Evolutionary conservation across 1,140 invertebrate genomes (phyloP).

Genomic region (Drosophila pallidifrons): DNA sequence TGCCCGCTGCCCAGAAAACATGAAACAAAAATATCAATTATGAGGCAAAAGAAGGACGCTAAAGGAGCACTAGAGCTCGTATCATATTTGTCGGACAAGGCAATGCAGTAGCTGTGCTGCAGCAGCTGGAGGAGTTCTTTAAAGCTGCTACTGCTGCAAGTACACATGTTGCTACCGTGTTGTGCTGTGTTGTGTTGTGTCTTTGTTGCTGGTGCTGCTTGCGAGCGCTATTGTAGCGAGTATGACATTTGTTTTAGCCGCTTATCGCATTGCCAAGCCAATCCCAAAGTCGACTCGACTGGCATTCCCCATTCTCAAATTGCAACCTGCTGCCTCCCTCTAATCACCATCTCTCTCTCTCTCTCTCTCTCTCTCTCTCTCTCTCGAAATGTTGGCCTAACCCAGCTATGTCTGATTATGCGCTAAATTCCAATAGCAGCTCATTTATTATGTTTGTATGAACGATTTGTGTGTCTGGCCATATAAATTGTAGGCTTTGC

Average conservation of each 20-base stretch:
- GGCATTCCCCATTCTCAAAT: slow-evolving; percentile 23
- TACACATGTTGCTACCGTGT: slow-evolving; percentile 79
- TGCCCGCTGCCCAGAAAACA: slow-evolving; percentile 39
- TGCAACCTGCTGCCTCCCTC: slow-evolving; percentile 3
- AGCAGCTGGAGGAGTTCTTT: slow-evolving; percentile 37
- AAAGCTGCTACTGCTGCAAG: slow-evolving; percentile 23
- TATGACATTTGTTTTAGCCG: slow-evolving; percentile 81
- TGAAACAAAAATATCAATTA: slow-evolving; percentile 82
- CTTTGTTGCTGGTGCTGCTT: slow-evolving; percentile 28
- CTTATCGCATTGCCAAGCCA: slow-evolving; percentile 69
- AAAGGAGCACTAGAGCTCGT: slow-evolving; percentile 56
- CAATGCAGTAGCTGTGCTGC: slow-evolving; percentile 63
- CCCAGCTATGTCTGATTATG: slow-evolving; percentile 61
- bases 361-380: neutral
- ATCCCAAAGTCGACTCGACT: slow-evolving; percentile 41
- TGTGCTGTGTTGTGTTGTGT: slow-evolving; percentile 19
- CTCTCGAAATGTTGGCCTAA: neutral
- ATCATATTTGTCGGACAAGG: slow-evolving; percentile 80
- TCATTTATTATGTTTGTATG: slow-evolving; percentile 71
- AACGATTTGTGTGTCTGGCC: slow-evolving; percentile 46
- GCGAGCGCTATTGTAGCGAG: slow-evolving; percentile 49
- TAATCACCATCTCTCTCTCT: neutral
- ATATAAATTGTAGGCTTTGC: slow-evolving; percentile 72
- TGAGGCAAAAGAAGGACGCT: slow-evolving; percentile 72
- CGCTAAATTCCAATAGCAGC: slow-evolving; percentile 72